Percentiles rank a stretch among this genome's conserved stretches.
phyloP scores from a whole-genome alignment of 2,113 vertebrate genomes.

The Nanorana parkeri region DNA sequence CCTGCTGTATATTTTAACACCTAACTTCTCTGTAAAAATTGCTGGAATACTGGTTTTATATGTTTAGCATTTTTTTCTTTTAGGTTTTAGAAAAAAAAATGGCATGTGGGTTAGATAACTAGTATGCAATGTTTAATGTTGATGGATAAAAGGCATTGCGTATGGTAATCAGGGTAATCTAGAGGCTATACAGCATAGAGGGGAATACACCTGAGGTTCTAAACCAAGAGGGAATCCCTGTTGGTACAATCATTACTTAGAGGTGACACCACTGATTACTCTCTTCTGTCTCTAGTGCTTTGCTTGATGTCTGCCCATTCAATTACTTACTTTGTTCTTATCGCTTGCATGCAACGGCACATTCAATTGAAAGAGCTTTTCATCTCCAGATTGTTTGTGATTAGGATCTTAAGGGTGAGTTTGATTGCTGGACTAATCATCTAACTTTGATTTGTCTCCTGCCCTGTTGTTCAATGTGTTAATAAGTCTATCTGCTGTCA shows the following conservation, averaged over 20 bases:
- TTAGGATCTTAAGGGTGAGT: constrained; percentile 18
- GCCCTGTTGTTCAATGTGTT: background rate
- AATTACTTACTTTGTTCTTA: constrained; percentile 13
- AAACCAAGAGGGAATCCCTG: background rate
- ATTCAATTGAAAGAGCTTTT: constrained; percentile 18
- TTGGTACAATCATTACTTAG: constrained; percentile 20
- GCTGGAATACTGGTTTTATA: no score
- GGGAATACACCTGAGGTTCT: background rate
- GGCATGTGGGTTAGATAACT: no score
- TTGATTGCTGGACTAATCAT: constrained; percentile 19
- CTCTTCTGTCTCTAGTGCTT: constrained; percentile 9
- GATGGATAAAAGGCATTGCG: background rate
- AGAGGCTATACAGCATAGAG: background rate
- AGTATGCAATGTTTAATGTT: background rate
- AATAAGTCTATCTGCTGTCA: constrained; percentile 14
- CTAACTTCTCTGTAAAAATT: no score
- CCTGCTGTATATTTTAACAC: no score
- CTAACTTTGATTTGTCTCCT: background rate
- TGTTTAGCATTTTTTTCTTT: no score
- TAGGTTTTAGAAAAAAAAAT: no score
- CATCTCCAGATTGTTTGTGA: constrained; percentile 1
- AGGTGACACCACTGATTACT: constrained; percentile 29
- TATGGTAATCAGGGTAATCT: background rate
- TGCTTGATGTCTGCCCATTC: constrained; percentile 23
- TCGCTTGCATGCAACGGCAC: constrained; percentile 13